Evolutionary conservation across 2,113 vertebrate species (phyloP), one percentile per base, ranked within the genome.

Genomic region (Halichoerus grypus): DNA sequence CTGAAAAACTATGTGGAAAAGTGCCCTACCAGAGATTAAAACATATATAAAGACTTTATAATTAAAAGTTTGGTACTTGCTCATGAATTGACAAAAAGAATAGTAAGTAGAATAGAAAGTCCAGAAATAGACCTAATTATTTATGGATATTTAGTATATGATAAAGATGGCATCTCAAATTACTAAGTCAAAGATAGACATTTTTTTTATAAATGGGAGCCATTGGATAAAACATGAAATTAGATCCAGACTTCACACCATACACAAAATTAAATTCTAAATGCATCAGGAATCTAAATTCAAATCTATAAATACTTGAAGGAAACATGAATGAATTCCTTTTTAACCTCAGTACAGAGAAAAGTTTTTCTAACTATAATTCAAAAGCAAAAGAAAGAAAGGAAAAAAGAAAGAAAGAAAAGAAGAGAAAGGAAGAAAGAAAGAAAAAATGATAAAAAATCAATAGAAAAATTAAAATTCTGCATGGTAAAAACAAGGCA

Each of bases 21-120:
- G n/a, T 87, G 74, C 13, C 28, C 28, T 67, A 67, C 4, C 49
- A 86, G 57, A 77, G 33, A 86, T 77, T 86, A 67, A 77, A 67
- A 86, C 5, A 55, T 51, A 76, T 67, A 55, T 79, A 67, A 57
- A 49, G 6, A 8, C 39, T 36, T 61, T 84, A 39, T 83, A 36
- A 49, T 72, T 83, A 84, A 63, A 46, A 65, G 19, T 61, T n/a
- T 19, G 6, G 14, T 77, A 33, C 16, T 79, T 39, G 71, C 21
- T 87, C 28, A 79, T 67, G 31, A 87, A 87, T 1, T 94, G 46
- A 79, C 46, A n/a, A 85, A 76, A 94, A 94, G 46, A 94, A 65
- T 26, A 79, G 14, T 55, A 87, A 87, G 86, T 22, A 42, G 3
- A 49, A 61, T 31, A 55, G 2, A 79, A 79, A 87, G 49, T 87